These are phyloP conservation scores for Sandelia bainsii DNA, from an alignment of 2,797 vertebrate genomes.

Conservation along the genomic window DNA sequence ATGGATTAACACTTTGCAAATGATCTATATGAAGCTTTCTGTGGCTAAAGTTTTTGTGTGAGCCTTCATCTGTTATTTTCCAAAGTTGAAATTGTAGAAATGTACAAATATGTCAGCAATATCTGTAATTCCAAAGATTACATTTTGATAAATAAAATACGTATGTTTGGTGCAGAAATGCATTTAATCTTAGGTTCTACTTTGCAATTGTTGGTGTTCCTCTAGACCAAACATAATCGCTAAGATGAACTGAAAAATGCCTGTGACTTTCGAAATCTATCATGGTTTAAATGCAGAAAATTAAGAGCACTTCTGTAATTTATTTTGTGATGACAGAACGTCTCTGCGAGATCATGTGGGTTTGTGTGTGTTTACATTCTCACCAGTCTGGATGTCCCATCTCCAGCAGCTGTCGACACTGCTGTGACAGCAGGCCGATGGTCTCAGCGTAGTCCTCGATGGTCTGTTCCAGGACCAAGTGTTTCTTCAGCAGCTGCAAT, in stretches of 20 bases:
- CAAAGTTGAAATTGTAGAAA: too few species aligned
- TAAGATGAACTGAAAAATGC: background rate
- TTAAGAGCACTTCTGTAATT: background rate
- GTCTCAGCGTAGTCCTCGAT: constrained; percentile 96
- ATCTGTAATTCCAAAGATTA: too few species aligned
- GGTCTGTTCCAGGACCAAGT: constrained; percentile 91
- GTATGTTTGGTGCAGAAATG: too few species aligned
- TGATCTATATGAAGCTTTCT: too few species aligned
- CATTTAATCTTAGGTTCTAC: background rate
- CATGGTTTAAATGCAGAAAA: background rate
- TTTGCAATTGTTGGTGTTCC: background rate
- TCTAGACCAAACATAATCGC: background rate
- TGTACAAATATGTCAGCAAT: too few species aligned
- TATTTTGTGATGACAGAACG: background rate
- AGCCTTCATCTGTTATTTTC: too few species aligned
- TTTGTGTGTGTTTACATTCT: constrained; percentile 31
- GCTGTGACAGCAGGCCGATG: constrained; percentile 93
- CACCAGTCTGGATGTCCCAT: constrained; percentile 94
- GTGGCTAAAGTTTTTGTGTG: background rate
- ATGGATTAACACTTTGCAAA: too few species aligned
- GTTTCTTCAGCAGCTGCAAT: constrained; percentile 94
- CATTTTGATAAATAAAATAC: too few species aligned
- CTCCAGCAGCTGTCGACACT: constrained; percentile 93
- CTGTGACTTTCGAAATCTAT: too few species aligned
- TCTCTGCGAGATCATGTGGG: background rate